Evolutionary conservation across 53 echinoderm and acorn worm genomes (phyloP), one percentile per base, ranked within the genome.

Genomic region (Pentamera pediparva): DNA sequence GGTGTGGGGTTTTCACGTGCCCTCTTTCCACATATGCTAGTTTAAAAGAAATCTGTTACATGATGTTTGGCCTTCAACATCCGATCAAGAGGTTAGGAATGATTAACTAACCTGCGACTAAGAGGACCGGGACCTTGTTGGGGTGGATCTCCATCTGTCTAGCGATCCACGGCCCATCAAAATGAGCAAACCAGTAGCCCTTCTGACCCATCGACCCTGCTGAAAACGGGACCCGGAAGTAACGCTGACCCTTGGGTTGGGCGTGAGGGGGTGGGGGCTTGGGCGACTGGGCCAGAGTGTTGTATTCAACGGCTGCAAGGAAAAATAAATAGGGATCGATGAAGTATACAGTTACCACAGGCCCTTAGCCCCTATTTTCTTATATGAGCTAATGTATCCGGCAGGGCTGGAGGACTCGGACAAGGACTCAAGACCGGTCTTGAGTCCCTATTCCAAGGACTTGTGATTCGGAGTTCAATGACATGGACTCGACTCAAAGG

Each of bases 121-220:
- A 81, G 3, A 92, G 59, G n/a, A 98, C 81, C 5, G 98, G 78
- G 0, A 81, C 77, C 69, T 83, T 88, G 35, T 85, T 82, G 0
- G 89, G 81, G 34, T 98, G 98, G 0, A 92, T 64, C 37, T 98
- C 98, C 98, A 98, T 98, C 79, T 98, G 98, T 27, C 98, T 56
- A 9, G 98, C 98, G 31, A 98, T 98, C 86, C 86, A 98, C 33
- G 85, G 86, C 0, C 92, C 92, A 64, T 98, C 98, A 84, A 98
- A 98, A 65, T 98, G 98, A 13, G 98, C 98, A n/a, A 83, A 98
- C 98, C 98, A 98, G 83, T 76, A 83, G 26, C 93, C 89, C 54
- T 82, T 85, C 85, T 87, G 75, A 15, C 80, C 75, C 34, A 86
- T 43, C 6, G 78, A 60, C 1, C 80, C 75, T 20, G 70, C 58